Base-by-base conservation (phyloP, 2,888 invertebrate species). In the Scaptomyza reducta region DNA sequence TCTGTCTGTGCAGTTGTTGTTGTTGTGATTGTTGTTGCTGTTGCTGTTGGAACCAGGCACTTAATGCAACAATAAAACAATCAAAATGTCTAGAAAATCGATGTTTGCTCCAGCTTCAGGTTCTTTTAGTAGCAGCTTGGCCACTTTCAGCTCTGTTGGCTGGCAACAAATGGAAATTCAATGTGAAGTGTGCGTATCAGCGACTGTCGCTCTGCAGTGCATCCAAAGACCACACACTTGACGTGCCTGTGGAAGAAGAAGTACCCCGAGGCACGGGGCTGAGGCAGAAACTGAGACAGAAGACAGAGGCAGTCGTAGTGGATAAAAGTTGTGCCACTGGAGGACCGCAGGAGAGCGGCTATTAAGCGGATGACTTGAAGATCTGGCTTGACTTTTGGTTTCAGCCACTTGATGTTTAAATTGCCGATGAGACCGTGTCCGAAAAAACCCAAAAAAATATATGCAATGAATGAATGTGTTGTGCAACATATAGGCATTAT, bases 61-160 rank as follows among this genome's bases (percentile, higher is more conserved):
- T 85, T 85, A 85, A 88, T 85, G 87, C 88, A 85, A 85, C 84
- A 85, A 85, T 85, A 85, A 85, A 85, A 85, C 84, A 85, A 85
- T 85, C 84, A 85, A 82, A 83, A 84, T 88, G 84, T 86, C 84
- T 87, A 88, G 84, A 85, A 88, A 85, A 85, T 85, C 84, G 84
- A 85, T 84, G 88, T n/a, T n/a, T 49, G 42, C 53, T 47, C 29
- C 61, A 51, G 22, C 51, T 33, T 11, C 27, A 46, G 38, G 33
- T 29, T 7, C 54, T 44, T 10, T 22, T 41, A 10, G 53, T 41
- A 68, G 80, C 51, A 75, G 70, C 81, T 63, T 62, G 71, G 79
- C 68, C 81, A 78, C 79, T 83, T 80, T 73, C 57, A 67, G 58
- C 64, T 47, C 65, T 44, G 70, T 55, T 70, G 65, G 57, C 45